These are phyloP conservation scores for crab-eating macaque (Macaca fascicularis) DNA, from an alignment of 2,113 vertebrate genomes.

Conservation along the genomic window DNA sequence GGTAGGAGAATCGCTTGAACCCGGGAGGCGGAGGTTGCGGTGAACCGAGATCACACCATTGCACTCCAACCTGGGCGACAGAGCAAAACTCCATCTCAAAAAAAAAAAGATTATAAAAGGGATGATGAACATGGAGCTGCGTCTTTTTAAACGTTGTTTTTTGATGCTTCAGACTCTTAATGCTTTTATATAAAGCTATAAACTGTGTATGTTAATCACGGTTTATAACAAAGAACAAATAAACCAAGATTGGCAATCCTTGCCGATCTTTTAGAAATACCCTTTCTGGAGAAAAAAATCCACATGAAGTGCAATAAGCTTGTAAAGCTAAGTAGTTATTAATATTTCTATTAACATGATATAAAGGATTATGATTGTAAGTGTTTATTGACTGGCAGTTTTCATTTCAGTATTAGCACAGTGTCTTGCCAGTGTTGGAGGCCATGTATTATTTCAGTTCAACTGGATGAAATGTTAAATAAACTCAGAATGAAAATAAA, in stretches of 20 bases:
- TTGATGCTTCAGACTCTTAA: slow-evolving; percentile 54
- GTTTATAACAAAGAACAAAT: slow-evolving; percentile 76
- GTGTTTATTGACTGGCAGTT: slow-evolving; percentile 56
- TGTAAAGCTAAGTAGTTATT: background rate
- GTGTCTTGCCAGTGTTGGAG: slow-evolving; percentile 75
- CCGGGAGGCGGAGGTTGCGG: too few species aligned
- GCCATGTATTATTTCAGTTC: slow-evolving; percentile 83
- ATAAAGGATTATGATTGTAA: slow-evolving; percentile 2
- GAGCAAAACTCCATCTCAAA: too few species aligned
- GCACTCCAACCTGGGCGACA: too few species aligned
- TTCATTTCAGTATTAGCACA: slow-evolving; percentile 70
- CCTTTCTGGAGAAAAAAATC: slow-evolving; percentile 58
- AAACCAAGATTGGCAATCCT: slow-evolving; percentile 58
- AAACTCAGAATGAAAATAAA: slow-evolving; percentile 77
- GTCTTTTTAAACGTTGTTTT: slow-evolving; percentile 14
- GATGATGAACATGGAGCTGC: background rate
- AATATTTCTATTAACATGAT: slow-evolving; percentile 25
- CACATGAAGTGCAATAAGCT: slow-evolving; percentile 70
- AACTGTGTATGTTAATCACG: slow-evolving; percentile 44
- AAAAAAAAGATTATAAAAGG: background rate
- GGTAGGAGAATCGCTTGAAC: too few species aligned
- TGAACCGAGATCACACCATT: too few species aligned
- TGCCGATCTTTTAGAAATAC: slow-evolving; percentile 48
- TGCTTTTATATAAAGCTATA: slow-evolving; percentile 62
- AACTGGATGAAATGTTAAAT: slow-evolving; percentile 85